Base-by-base conservation (phyloP, 1,140 invertebrate species). In the Bombus impatiens region DNA sequence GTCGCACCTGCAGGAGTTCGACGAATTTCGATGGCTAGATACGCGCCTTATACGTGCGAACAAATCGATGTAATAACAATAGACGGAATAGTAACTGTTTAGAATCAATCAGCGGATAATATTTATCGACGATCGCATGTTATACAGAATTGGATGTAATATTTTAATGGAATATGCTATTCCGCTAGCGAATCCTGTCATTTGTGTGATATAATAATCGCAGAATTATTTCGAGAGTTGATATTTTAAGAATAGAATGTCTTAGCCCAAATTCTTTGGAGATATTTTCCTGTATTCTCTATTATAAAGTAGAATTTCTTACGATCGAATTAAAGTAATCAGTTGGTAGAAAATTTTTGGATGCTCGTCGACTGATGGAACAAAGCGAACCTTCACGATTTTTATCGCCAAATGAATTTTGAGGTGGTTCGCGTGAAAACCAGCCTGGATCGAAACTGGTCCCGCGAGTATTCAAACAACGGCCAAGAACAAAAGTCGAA, bases 21-120 rank as follows among this genome's bases (percentile, higher is more conserved):
- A 53, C 80, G 84, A 89, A 89, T 87, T 87, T 89, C 70, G 67
- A 87, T 87, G 15, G 47, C 28, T 57, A 71, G 37, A 57, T 28
- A 59, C 47, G 47, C 47, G 47, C 47, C 47, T 53, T 53, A 53
- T 53, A 22, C 18, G 47, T 53, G 47, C 47, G 15, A 53, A 53
- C 47, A 53, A 53, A 53, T 53, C 47, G 47, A 0, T 53, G 18
- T 53, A 57, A 53, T 59, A 74, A n/a, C 12, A 18, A n/a, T 28
- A 25, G 42, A 40, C 13, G 44, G 53, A n/a, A 59, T 57, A 59
- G 13, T 5, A 28, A 59, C n/a, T 44, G 2, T 44, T 44, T 32
- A 5, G 10, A 13, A 22, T 22, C 18, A 22, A 53, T 53, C 47
- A 3, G 1, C 47, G 47, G 22, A 53, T 53, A 53, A 53, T 53